Evolutionary conservation across 92 coral and sea anemone species (phyloP), one percentile per base, ranked within the genome.

Genomic region (Epizoanthus scotinus): DNA sequence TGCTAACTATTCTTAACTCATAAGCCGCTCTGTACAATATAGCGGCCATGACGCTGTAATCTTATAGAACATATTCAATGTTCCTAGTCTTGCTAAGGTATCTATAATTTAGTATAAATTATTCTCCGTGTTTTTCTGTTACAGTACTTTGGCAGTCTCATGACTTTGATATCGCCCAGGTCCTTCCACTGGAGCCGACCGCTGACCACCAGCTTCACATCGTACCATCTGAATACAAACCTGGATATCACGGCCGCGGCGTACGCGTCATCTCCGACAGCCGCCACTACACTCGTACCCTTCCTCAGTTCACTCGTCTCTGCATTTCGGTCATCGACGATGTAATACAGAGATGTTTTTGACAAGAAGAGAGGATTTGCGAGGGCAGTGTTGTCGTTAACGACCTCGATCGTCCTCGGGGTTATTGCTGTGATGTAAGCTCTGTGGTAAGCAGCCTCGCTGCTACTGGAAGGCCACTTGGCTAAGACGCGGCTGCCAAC

Each of bases 401-500:
- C 67, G 34, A 87, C 86, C 13, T 83, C 82, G 59, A 92, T 79
- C 21, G 83, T 82, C 38, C 86, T 85, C 55, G 72, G 36, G 34
- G 70, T 84, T 68, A 92, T 57, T 59, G 84, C 77, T 9, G 84
- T 85, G 50, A 92, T 81, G 82, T 82, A 89, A 50, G 93, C 91
- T 34, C 70, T 82, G 31, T 86, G 73, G 78, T 84, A 91, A 29
- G 82, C 72, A 0, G 85, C 55, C 20, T 73, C 70, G n/a, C 69
- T 64, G 0, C 77, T 58, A 55, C 69, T 67, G 34, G 86, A 63
- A 81, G 85, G 85, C 97, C 97, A 92, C 12, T 73, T 71, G 15
- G 97, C 97, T 38, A 92, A 75, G 24, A 92, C 91, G 57, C 64
- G 73, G 2, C 91, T 77, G 10, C 97, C 97, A 40, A 84, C n/a